These are phyloP conservation scores for Acanthurus leucopareius DNA, from an alignment of 2,797 vertebrate species.

Conservation along the genomic window DNA sequence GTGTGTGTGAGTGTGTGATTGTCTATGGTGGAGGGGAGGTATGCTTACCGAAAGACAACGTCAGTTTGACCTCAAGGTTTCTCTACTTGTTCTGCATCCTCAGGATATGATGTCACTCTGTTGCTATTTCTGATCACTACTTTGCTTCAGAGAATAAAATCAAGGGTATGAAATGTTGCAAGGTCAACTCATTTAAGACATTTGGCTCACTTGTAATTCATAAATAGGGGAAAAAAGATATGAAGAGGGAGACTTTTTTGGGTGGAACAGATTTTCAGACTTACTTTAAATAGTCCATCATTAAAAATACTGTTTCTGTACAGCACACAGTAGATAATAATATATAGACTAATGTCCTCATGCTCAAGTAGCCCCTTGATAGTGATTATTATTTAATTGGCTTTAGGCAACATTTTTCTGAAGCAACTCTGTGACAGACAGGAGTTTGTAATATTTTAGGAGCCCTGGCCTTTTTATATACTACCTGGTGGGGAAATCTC, in stretches of 20 bases:
- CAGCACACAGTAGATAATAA: neutral
- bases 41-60: conserved; percentile 9
- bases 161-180: no score
- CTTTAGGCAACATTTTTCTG: conserved; percentile 28
- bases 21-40: neutral
- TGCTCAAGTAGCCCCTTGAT: conserved; percentile 8
- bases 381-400: conserved; percentile 17
- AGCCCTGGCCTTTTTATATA: conserved; percentile 61
- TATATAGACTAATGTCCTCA: neutral
- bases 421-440: conserved; percentile 52
- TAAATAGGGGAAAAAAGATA: no score
- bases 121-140: neutral
- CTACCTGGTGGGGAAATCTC: conserved; percentile 73
- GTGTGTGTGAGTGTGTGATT: neutral
- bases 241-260: no score
- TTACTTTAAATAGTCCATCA: neutral
- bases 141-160: no score
- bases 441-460: conserved; percentile 66
- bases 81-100: neutral
- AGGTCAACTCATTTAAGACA: no score
- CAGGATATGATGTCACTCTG: neutral
- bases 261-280: no score
- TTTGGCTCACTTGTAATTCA: no score
- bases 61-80: conserved; percentile 2
- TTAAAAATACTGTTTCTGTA: neutral